Percentiles rank a stretch among this genome's conserved stretches.
Conservation (phyloP, 1,140 invertebrate species). For the Panonychus citri region DNA sequence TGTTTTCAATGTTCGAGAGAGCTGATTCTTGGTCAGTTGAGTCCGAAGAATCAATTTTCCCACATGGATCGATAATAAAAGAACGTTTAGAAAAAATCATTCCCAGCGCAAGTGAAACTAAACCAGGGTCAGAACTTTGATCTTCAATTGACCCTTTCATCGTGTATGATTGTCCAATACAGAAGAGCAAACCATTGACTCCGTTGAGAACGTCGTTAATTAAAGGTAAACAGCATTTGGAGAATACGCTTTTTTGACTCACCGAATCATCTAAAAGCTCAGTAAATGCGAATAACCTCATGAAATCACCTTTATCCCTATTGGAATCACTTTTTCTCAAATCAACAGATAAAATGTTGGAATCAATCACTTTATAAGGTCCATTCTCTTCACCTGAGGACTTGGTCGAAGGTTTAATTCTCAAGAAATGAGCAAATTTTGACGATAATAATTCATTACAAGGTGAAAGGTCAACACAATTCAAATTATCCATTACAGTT, state of each 20-base stretch:
- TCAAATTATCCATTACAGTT: too few relatives aligned
- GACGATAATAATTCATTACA: too few relatives aligned
- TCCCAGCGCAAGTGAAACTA: slow-evolving; percentile 90
- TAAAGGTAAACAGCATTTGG: slow-evolving; percentile 30
- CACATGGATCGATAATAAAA: neutral
- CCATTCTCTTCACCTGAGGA: too few relatives aligned
- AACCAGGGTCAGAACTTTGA: slow-evolving; percentile 90
- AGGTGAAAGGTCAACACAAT: too few relatives aligned
- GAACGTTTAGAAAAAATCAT: slow-evolving; percentile 57
- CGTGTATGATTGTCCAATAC: slow-evolving; percentile 96
- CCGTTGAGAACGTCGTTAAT: slow-evolving; percentile 39
- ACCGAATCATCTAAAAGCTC: slow-evolving; percentile 19
- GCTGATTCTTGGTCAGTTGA: too few relatives aligned
- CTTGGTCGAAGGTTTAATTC: too few relatives aligned
- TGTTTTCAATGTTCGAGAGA: neutral
- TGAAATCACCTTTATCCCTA: too few relatives aligned
- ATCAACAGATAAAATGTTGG: too few relatives aligned
- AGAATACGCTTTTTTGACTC: slow-evolving; percentile 21
- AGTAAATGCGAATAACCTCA: too few relatives aligned
- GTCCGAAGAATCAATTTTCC: neutral
- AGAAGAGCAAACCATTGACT: slow-evolving; percentile 60
- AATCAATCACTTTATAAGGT: too few relatives aligned
- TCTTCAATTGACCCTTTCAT: slow-evolving; percentile 92
- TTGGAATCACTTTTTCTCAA: too few relatives aligned
- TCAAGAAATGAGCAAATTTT: too few relatives aligned